Percentiles rank a stretch among this genome's conserved stretches.
phyloP scores from a whole-genome alignment of 2,113 vertebrate species.

The Chauna torquata region DNA sequence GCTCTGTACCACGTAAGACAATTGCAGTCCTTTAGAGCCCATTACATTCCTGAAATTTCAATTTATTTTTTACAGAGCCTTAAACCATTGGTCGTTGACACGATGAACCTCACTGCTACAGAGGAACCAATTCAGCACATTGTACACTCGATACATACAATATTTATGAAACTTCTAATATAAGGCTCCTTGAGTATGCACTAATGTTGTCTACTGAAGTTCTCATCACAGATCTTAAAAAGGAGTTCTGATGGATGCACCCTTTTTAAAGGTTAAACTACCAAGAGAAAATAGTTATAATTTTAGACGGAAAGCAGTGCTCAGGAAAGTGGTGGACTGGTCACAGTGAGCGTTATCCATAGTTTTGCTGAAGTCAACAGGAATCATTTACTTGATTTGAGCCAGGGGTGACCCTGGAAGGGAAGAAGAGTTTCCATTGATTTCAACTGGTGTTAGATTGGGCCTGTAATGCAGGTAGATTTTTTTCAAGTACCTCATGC shows the following conservation, averaged over 20 bases:
- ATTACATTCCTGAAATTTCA: not conserved
- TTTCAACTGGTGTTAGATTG: not conserved
- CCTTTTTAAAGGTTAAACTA: not conserved
- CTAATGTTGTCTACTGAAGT: not conserved
- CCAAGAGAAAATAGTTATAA: not conserved
- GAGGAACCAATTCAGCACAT: not conserved
- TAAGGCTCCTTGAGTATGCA: not conserved
- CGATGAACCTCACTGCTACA: not conserved
- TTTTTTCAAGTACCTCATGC: not conserved
- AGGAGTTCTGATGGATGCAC: not conserved
- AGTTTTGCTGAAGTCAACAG: not conserved
- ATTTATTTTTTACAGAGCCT: not conserved
- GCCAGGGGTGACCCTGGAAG: not conserved
- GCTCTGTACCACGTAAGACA: not conserved
- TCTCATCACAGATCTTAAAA: not conserved
- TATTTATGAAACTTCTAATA: conserved; percentile 13
- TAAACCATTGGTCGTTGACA: not conserved
- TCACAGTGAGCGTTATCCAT: not conserved
- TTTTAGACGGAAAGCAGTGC: not conserved
- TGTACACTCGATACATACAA: not conserved
- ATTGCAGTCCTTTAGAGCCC: not conserved
- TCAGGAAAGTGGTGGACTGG: not conserved
- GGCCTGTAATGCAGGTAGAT: not conserved
- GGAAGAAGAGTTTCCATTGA: not conserved
- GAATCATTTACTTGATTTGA: not conserved